A percentile compares a stretch with the other conserved stretches of the same genome.
Conservation (phyloP, 2,888 invertebrate genomes). For the Melangyna quadrimaculata region DNA sequence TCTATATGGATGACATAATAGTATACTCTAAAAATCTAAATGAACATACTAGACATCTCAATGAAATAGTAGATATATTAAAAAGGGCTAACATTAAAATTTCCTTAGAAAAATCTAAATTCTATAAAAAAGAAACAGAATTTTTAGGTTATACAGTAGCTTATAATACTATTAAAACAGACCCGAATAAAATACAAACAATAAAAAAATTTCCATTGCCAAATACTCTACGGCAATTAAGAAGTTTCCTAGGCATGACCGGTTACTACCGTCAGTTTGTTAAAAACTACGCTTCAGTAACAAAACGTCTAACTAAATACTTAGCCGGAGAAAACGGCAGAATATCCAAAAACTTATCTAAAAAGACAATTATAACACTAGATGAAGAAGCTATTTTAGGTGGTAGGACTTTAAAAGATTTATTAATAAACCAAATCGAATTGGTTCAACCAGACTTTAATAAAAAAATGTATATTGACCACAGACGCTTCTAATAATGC, state of each 20-base stretch:
- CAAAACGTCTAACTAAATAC: not conserved
- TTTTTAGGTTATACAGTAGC: not conserved
- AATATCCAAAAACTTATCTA: conserved; percentile 15
- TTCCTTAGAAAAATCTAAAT: not conserved
- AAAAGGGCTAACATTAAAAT: conserved; percentile 12
- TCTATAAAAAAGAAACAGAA: not conserved
- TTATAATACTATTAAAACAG: not conserved
- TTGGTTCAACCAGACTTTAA: not conserved
- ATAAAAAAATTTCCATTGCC: no score
- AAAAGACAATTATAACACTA: conserved; percentile 13
- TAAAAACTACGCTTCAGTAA: not conserved
- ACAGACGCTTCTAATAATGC: conserved; percentile 75
- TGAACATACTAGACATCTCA: not conserved
- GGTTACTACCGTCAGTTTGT: not conserved
- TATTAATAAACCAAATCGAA: not conserved
- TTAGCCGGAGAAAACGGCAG: not conserved
- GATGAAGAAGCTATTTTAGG: not conserved
- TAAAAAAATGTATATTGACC: conserved; percentile 51
- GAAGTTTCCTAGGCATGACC: not conserved
- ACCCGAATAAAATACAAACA: not conserved
- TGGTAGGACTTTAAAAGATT: not conserved
- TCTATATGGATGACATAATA: conserved; percentile 16
- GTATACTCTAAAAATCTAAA: not conserved
- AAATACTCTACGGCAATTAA: no score
- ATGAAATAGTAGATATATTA: not conserved